These are phyloP conservation scores for Zhengitettix transpicula DNA, from an alignment of 2,888 invertebrate species.

Conservation along the genomic window DNA sequence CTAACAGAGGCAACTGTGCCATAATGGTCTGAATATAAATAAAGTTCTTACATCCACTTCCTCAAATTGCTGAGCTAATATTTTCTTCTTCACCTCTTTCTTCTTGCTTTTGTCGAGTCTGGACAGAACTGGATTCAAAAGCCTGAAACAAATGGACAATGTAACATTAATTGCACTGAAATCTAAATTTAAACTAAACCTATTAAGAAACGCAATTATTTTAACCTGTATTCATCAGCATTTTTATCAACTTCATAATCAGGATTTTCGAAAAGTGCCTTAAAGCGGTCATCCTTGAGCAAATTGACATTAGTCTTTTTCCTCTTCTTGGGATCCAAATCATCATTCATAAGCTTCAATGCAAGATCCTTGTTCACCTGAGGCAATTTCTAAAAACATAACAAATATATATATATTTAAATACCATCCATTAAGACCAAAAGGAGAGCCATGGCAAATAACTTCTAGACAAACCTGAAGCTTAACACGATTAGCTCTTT, in stretches of 20 bases:
- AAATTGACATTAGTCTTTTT: conserved; percentile 38
- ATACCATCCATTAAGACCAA: no score
- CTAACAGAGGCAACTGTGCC: no score
- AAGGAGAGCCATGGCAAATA: no score
- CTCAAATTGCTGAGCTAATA: conserved; percentile 28
- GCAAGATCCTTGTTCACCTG: conserved; percentile 82
- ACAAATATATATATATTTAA: neutral
- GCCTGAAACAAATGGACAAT: conserved; percentile 16
- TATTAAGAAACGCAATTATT: neutral
- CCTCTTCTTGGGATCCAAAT: conserved; percentile 35
- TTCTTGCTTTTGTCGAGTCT: conserved; percentile 55
- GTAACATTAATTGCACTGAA: no score
- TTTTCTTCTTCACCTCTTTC: conserved; percentile 36
- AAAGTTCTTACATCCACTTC: conserved; percentile 22
- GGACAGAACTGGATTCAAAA: conserved; percentile 77
- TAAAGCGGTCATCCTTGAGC: conserved; percentile 77
- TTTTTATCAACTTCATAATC: conserved; percentile 82
- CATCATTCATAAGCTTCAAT: conserved; percentile 58
- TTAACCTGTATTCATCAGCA: conserved; percentile 61
- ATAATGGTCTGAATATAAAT: no score
- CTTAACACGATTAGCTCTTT: conserved; percentile 57
- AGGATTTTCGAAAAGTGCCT: conserved; percentile 76
- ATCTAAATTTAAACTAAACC: no score
- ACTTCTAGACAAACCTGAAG: conserved; percentile 29
- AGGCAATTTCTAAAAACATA: conserved; percentile 47